A percentile compares a stretch with the other conserved stretches of the same genome.
Conservation (phyloP, 2,113 vertebrate genomes). For the Pachypanchax playfairii region DNA sequence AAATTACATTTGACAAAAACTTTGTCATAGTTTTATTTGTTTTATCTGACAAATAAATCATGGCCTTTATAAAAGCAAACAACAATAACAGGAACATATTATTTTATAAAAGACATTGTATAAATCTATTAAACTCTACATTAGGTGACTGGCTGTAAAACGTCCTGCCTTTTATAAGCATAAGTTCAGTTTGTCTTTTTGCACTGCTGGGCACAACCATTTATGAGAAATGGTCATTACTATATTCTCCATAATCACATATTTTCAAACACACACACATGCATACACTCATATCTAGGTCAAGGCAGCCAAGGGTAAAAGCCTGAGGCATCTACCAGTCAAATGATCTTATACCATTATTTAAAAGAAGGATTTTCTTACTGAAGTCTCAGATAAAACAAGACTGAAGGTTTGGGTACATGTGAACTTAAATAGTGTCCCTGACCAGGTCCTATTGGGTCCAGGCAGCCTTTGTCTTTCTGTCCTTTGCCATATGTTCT, state of each 20-base stretch:
- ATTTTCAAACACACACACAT: slow-evolving; percentile 12
- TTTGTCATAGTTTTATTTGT: no score
- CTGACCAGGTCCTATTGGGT: no score
- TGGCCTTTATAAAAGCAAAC: no score
- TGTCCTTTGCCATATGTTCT: no score
- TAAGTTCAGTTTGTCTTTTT: slow-evolving; percentile 12
- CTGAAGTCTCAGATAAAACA: slow-evolving; percentile 55
- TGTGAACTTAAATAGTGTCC: slow-evolving; percentile 14
- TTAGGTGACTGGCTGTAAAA: no score
- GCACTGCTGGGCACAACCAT: slow-evolving; percentile 38
- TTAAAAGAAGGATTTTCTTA: slow-evolving; percentile 64
- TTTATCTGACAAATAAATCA: no score
- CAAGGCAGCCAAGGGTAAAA: slow-evolving; percentile 73
- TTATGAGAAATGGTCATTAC: slow-evolving; percentile 29
- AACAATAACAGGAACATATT: no score
- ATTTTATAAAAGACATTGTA: no score
- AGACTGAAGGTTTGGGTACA: slow-evolving; percentile 46
- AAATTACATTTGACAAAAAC: no score
- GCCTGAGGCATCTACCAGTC: slow-evolving; percentile 75
- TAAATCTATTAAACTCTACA: no score
- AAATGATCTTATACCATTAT: slow-evolving; percentile 79
- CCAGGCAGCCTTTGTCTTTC: no score
- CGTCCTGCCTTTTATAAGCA: background rate
- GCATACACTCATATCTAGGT: slow-evolving; percentile 63
- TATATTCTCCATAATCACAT: slow-evolving; percentile 55